Evolutionary conservation across 2,888 invertebrate genomes (phyloP), one percentile per base, ranked within the genome.

Genomic region (Trachelus tabidus): DNA sequence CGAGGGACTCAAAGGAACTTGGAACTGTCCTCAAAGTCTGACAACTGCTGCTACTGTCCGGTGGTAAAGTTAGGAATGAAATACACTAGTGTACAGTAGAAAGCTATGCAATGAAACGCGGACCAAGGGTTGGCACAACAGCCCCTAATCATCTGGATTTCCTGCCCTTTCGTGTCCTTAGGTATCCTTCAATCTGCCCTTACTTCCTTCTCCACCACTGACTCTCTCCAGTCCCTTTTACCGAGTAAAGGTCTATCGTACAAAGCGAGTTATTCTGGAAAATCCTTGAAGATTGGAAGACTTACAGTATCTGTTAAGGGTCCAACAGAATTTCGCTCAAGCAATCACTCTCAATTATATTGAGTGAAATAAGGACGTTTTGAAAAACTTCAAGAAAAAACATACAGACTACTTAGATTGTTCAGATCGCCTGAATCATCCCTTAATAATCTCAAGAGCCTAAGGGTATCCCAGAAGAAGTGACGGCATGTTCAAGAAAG

Each of bases 111-210:
- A 56, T 56, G 56, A 56, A 56, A 56, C 56, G 56, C 23, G 23
- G 56, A 23, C 56, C 23, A 56, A 56, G 56, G 56, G 56, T 9
- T 23, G 23, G 56, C 81, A 80, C 82, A 85, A 86, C 84, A 80
- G 84, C 82, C 82, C 83, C 83, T 87, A 87, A 87, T 87, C 87
- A 85, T 84, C 83, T 56, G 23, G 56, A 23, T 56, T 56, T 56
- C 56, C 56, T 56, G 56, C 56, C 56, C 56, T 56, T 56, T 56
- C 56, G 56, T 56, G 23, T 56, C 56, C 56, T 56, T 23, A 0
- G 23, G 56, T 56, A 56, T 56, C 56, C 56, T 56, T 56, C 56
- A 56, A 56, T 23, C 23, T 23, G 56, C 56, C 56, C 56, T 56
- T 56, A 56, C 23, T 56, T 23, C 56, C 56, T 56, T 56, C 56